phyloP scores from a whole-genome alignment of 1,140 invertebrate species.

The Brachionus koreanus region DNA sequence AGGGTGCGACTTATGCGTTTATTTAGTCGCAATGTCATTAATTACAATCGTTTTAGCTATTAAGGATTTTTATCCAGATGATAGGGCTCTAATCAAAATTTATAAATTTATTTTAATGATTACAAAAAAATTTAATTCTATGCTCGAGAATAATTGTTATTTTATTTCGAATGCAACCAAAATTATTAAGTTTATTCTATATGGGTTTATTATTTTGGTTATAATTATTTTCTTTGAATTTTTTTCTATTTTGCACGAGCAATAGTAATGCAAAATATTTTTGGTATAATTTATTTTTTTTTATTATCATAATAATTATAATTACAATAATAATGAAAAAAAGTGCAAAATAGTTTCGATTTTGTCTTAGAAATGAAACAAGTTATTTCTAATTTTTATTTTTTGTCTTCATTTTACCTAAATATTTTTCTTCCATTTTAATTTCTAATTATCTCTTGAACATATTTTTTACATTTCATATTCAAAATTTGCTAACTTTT shows the following conservation, averaged over 20 bases:
- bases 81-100: neutral
- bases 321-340: neutral
- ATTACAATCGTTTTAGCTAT: neutral
- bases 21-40: neutral
- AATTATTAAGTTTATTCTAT: conserved; percentile 11
- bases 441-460: too few species aligned
- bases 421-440: too few species aligned
- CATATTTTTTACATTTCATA: too few species aligned
- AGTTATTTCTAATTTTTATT: too few species aligned
- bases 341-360: neutral
- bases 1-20: neutral
- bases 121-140: conserved; percentile 1
- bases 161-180: neutral
- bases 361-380: neutral
- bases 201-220: neutral
- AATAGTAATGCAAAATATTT: neutral
- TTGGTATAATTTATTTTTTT: neutral
- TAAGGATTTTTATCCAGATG: neutral
- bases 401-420: too few species aligned
- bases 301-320: neutral
- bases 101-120: neutral
- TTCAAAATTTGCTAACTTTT: too few species aligned
- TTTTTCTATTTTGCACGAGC: neutral
- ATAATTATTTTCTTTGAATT: neutral
- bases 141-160: neutral